Evolutionary conservation across 2,797 vertebrate species (phyloP).

Genomic region (Myotis findleyi): DNA sequence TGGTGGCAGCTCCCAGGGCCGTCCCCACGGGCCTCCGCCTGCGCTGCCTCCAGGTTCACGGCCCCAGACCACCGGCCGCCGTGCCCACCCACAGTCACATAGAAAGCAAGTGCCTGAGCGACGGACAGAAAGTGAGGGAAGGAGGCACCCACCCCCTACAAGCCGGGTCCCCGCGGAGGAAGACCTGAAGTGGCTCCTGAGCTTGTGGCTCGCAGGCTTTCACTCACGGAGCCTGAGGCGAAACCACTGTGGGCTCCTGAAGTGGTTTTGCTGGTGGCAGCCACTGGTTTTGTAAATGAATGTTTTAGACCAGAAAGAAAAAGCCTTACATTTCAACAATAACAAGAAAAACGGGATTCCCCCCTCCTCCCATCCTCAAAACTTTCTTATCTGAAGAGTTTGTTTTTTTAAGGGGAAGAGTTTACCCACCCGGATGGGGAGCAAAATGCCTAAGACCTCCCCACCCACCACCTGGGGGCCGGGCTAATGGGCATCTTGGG

Average conservation of each 20-base stretch:
- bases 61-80: background rate
- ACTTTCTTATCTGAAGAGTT: slow-evolving; percentile 7
- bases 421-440: background rate
- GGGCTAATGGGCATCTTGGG: background rate
- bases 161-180: background rate
- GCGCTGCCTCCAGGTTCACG: background rate
- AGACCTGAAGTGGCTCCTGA: background rate
- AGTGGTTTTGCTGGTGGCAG: background rate
- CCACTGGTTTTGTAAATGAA: slow-evolving; percentile 37
- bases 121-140: background rate
- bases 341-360: background rate
- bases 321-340: background rate
- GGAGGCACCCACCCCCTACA: background rate
- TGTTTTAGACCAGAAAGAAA: slow-evolving; percentile 45
- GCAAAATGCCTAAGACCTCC: background rate
- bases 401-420: background rate
- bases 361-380: background rate
- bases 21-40: fast-evolving
- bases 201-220: background rate
- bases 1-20: background rate
- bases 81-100: fast-evolving
- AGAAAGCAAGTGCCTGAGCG: background rate
- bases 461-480: background rate
- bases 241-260: background rate
- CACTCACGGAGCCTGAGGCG: background rate